Evolutionary conservation across 2,888 invertebrate genomes (phyloP).

Genomic region (Dasysyrphus tricinctus): DNA sequence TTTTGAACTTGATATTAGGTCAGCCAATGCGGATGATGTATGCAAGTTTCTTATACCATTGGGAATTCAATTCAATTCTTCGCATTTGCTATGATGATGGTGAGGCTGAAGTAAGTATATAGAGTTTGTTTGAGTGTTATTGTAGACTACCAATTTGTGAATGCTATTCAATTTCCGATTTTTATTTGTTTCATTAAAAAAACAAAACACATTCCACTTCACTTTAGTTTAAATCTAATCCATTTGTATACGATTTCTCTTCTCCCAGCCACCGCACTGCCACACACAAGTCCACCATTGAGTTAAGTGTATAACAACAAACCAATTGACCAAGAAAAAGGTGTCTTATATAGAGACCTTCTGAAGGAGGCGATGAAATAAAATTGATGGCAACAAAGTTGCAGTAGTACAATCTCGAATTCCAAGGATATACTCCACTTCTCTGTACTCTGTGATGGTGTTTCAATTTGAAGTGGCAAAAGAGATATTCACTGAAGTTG

Average conservation of each 20-base stretch:
- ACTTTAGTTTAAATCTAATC: conserved; percentile 26
- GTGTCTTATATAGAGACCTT: background rate
- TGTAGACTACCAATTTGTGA: conserved; percentile 44
- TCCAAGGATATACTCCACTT: conserved; percentile 30
- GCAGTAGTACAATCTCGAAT: conserved; percentile 38
- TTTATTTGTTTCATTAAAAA: conserved; percentile 29
- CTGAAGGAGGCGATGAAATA: conserved; percentile 21
- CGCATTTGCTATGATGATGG: background rate
- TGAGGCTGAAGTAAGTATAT: background rate
- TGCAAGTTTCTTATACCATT: conserved; percentile 39
- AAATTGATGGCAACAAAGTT: conserved; percentile 50
- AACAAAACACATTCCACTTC: background rate
- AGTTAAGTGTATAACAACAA: background rate
- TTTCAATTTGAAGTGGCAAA: background rate
- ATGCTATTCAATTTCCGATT: conserved; percentile 27
- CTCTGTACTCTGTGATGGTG: background rate
- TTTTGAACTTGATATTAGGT: conserved; percentile 67
- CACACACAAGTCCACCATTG: background rate
- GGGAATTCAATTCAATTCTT: conserved; percentile 48
- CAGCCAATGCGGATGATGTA: conserved; percentile 63
- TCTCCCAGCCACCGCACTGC: background rate
- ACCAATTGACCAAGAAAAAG: conserved; percentile 1
- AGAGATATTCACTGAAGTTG: conserved; percentile 3
- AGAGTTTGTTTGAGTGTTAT: too few species aligned
- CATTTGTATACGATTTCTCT: conserved; percentile 23